phyloP scores from a whole-genome alignment of 2,888 invertebrate genomes.

The Caenorhabditis sulstoni region DNA sequence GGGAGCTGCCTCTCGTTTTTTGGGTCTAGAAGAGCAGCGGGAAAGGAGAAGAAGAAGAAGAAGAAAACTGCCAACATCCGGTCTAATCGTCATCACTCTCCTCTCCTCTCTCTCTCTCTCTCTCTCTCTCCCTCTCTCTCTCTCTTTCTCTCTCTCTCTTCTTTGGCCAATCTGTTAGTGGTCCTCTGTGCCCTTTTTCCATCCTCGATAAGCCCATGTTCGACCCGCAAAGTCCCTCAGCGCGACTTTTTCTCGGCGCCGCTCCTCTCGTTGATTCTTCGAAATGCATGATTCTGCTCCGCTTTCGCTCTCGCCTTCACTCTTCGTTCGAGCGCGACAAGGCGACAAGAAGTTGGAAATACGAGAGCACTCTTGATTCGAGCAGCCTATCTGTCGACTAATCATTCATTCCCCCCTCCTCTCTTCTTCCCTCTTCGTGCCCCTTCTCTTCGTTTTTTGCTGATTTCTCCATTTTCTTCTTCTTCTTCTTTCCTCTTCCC shows the following conservation, averaged over 20 bases:
- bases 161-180: conserved; percentile 37
- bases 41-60: neutral
- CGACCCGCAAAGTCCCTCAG: conserved; percentile 1
- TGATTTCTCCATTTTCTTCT: conserved; percentile 46
- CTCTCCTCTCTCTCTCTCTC: conserved; percentile 14
- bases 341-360: conserved; percentile 33
- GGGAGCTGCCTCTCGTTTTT: conserved; percentile 2
- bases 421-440: conserved; percentile 5
- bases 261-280: conserved; percentile 31
- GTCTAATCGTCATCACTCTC: conserved; percentile 45
- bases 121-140: conserved; percentile 27
- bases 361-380: conserved; percentile 40
- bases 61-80: conserved; percentile 47
- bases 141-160: conserved; percentile 1
- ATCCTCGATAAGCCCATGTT: conserved; percentile 27
- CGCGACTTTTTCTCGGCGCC: conserved; percentile 3
- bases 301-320: neutral
- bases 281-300: conserved; percentile 26
- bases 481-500: neutral
- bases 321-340: conserved; percentile 13
- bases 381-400: conserved; percentile 39
- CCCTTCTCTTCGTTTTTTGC: conserved; percentile 36
- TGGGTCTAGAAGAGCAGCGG: neutral
- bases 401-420: conserved; percentile 34
- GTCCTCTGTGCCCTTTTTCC: too few relatives aligned